Evolutionary conservation across 2,797 vertebrate species (phyloP).

Genomic region (Pelobates cultripes): DNA sequence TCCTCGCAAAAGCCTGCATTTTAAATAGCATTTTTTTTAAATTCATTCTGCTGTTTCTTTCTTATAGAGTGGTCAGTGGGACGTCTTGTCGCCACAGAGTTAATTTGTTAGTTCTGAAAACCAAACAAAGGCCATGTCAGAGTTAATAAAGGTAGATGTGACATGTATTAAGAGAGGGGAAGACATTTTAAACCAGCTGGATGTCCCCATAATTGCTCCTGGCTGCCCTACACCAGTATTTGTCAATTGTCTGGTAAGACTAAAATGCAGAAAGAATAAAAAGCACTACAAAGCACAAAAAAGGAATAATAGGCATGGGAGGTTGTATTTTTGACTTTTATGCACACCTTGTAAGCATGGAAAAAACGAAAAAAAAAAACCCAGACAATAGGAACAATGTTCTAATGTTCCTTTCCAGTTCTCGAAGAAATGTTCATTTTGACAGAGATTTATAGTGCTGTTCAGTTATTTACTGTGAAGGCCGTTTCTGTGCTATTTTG

Average conservation of each 20-base stretch:
- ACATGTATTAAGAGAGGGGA: conserved; percentile 45
- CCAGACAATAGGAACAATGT: conserved; percentile 37
- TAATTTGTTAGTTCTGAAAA: conserved; percentile 56
- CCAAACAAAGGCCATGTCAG: conserved; percentile 55
- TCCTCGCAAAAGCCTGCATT: conserved; percentile 15
- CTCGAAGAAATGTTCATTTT: neutral
- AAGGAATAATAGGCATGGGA: conserved; percentile 20
- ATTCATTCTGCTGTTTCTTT: conserved; percentile 39
- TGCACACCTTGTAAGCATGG: conserved; percentile 13
- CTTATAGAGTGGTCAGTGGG: conserved; percentile 51
- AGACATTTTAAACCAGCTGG: conserved; percentile 50
- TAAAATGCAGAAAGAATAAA: conserved; percentile 47
- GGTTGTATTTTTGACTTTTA: conserved; percentile 20
- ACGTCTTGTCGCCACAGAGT: conserved; percentile 50
- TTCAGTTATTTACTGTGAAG: neutral
- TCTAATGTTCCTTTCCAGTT: conserved; percentile 23
- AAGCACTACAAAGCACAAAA: conserved; percentile 18
- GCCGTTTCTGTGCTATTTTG: neutral
- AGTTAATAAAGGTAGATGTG: conserved; percentile 56
- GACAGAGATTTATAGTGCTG: neutral
- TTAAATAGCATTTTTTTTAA: conserved; percentile 22
- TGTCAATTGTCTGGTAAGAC: conserved; percentile 50
- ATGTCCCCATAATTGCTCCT: conserved; percentile 53
- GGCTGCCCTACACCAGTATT: conserved; percentile 52
- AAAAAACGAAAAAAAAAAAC: conserved; percentile 33